Evolutionary conservation across 1,140 invertebrate species (phyloP), one percentile per base, ranked within the genome.

Genomic region (Drosophila murphyi): DNA sequence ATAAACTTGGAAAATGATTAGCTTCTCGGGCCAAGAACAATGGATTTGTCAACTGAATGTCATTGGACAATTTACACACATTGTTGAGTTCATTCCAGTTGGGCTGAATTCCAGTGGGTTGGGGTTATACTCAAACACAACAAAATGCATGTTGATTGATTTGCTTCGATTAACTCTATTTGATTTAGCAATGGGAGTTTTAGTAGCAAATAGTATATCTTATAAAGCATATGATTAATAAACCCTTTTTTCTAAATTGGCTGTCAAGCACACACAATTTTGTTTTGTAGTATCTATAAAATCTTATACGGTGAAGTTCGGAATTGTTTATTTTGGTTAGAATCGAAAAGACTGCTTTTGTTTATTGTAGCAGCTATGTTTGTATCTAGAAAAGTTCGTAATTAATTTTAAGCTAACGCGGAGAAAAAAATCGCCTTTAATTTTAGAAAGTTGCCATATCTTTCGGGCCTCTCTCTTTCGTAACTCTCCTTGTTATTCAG

Each of bases 81-180:
- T 62, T 82, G 74, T 72, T 62, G 52, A 70, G 72, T 57, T 54
- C 78, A 82, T 80, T 77, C 64, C 50, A 63, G 62, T 74, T 63
- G 28, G 3, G n/a, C n/a, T 28, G 37, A 8, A 10, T 20, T 10
- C 20, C 20, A 20, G 20, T 10, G n/a, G 31, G 5, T 45, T 35
- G 34, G 52, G 6, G 12, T 6, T 47, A 2, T 5, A 29, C 31
- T 39, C 31, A 31, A 41, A 10, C 34, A 72, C 37, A 62, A 29
- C 2, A 59, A 7, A 59, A 41, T 39, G 41, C 28, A 7, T 37
- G 7, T 62, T 47, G 41, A 70, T 62, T 48, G 20, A 37, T 41
- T 37, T 5, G 5, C 29, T 8, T 61, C 37, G 39, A 31, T 41
- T 59, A 10, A 56, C 54, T 29, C 10, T n/a, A 51, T 52, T 34